Conservation (phyloP, 2,888 invertebrate species). For the Myopa testacea region DNA sequence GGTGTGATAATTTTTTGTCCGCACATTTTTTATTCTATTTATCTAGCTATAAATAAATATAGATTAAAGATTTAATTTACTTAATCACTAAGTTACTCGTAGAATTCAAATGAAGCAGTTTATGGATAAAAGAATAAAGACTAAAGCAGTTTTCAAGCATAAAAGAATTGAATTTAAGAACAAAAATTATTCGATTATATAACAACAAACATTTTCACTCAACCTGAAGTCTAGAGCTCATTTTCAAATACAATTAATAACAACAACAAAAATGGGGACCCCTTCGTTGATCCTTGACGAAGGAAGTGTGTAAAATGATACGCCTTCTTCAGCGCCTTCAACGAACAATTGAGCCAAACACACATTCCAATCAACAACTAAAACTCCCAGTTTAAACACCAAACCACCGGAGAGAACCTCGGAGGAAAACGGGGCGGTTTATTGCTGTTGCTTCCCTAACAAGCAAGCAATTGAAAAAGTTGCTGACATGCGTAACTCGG, state of each 20-base stretch:
- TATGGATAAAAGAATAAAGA: too few relatives aligned
- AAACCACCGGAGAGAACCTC: conserved; percentile 15
- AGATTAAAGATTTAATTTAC: too few relatives aligned
- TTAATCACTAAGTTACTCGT: too few relatives aligned
- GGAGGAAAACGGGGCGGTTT: conserved; percentile 57
- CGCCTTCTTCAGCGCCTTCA: conserved; percentile 30
- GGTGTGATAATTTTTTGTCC: too few relatives aligned
- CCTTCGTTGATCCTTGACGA: neutral
- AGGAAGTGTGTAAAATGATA: conserved; percentile 34
- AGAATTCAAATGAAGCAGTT: too few relatives aligned
- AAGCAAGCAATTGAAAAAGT: conserved; percentile 63
- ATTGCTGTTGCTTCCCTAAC: conserved; percentile 55
- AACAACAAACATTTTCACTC: too few relatives aligned
- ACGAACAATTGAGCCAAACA: conserved; percentile 20
- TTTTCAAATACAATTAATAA: neutral
- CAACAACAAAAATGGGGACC: neutral
- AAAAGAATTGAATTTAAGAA: too few relatives aligned
- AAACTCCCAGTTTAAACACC: conserved; percentile 18
- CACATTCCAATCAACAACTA: neutral
- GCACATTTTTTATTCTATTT: too few relatives aligned
- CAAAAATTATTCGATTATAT: too few relatives aligned
- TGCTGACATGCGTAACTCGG: conserved; percentile 58
- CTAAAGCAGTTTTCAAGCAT: too few relatives aligned
- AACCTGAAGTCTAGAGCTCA: too few relatives aligned
- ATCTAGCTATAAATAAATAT: too few relatives aligned